Percentiles rank a stretch among this genome's conserved stretches.
These are phyloP conservation scores for Drosophila neonasuta DNA, from an alignment of 2,888 invertebrate species.

Conservation along the genomic window DNA sequence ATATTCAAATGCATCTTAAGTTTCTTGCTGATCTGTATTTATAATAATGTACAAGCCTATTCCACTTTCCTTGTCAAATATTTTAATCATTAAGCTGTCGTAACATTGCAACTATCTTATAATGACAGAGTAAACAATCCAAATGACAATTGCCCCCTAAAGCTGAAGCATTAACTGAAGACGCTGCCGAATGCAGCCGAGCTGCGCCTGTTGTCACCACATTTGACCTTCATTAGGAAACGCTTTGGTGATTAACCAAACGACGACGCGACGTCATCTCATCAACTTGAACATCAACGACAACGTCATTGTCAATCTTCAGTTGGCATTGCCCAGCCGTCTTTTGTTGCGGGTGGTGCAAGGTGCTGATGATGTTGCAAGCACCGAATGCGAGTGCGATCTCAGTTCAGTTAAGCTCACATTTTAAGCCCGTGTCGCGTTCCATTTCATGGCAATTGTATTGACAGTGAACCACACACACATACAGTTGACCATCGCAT, in stretches of 20 bases:
- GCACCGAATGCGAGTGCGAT: neutral
- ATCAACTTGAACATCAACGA: conserved; percentile 16
- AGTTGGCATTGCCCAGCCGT: neutral
- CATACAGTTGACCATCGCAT: conserved; percentile 30
- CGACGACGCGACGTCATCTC: conserved; percentile 14
- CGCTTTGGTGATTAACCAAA: conserved; percentile 52
- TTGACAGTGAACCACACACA: conserved; percentile 63
- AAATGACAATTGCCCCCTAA: no score
- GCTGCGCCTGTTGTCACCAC: conserved; percentile 41
- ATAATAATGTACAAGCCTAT: no score
- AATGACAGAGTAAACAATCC: neutral
- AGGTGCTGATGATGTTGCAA: conserved; percentile 39
- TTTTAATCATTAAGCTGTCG: no score
- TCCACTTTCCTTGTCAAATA: no score
- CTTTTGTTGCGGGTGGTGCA: conserved; percentile 11
- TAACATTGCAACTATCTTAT: no score
- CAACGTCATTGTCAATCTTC: conserved; percentile 32
- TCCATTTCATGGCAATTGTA: conserved; percentile 48
- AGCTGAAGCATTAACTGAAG: neutral
- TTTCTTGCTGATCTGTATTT: no score
- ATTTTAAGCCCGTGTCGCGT: conserved; percentile 25
- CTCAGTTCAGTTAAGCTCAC: conserved; percentile 2
- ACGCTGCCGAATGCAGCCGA: neutral
- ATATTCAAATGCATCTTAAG: no score
- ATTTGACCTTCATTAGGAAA: conserved; percentile 64